Evolutionary conservation across 2,113 vertebrate genomes (phyloP).

Genomic region (Xiphorhynchus elegans): DNA sequence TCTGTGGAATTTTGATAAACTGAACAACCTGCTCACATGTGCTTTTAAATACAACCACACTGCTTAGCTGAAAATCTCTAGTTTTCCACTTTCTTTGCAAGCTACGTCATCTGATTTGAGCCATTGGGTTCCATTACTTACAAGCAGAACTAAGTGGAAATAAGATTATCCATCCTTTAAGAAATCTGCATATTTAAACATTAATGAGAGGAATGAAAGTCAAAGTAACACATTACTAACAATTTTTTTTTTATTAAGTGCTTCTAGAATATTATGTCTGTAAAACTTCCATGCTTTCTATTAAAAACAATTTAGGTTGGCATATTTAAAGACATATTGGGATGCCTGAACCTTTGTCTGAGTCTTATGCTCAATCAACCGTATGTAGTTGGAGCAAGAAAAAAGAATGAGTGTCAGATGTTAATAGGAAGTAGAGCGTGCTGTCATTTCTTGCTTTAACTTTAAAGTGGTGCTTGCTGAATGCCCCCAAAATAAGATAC

Average conservation of each 20-base stretch:
- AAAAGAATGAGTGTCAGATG: background rate
- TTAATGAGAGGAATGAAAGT: background rate
- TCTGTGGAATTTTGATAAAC: background rate
- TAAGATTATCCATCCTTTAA: background rate
- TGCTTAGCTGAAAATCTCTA: background rate
- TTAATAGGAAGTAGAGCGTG: background rate
- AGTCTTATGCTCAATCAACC: background rate
- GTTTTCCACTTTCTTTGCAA: background rate
- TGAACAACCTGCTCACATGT: background rate
- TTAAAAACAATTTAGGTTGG: background rate
- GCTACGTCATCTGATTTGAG: background rate
- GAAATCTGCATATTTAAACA: background rate
- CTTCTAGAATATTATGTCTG: background rate
- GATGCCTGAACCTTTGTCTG: background rate
- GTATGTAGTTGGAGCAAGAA: background rate
- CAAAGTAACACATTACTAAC: background rate
- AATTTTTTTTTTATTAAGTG: background rate
- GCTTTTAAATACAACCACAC: background rate
- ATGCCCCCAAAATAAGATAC: background rate
- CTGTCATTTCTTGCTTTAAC: background rate
- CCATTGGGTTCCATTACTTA: background rate
- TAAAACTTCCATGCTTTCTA: background rate
- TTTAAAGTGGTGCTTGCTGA: background rate
- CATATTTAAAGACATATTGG: background rate
- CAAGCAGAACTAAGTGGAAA: background rate